A percentile compares a stretch with the other conserved stretches of the same genome.
Conservation (phyloP, 2,113 vertebrate genomes). For the Rattus norvegicus region GRCr8 NC_086031.1:32629001-32629500, state of each 20-base stretch:
- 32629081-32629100: conserved; percentile 5
- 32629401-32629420: not conserved
- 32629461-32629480: not conserved
- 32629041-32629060: not conserved
- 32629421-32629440: not conserved
- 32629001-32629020: not conserved
- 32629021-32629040: not conserved
- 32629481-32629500: not conserved
- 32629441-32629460: not conserved
- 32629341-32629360: not conserved
- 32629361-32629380: not conserved
- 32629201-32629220: not conserved
- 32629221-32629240: not conserved
- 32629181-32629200: not conserved
- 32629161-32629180: not conserved
- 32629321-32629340: no score
- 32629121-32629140: not conserved
- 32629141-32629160: not conserved
- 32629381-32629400: not conserved
- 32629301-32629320: not conserved
- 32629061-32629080: not conserved
- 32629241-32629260: not conserved
- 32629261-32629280: not conserved
- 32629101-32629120: not conserved
- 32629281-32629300: not conserved